Percentiles rank a stretch among this genome's conserved stretches.
These are phyloP conservation scores for Agrochola circellaris DNA, from an alignment of 2,888 invertebrate genomes.

Conservation along the genomic window DNA sequence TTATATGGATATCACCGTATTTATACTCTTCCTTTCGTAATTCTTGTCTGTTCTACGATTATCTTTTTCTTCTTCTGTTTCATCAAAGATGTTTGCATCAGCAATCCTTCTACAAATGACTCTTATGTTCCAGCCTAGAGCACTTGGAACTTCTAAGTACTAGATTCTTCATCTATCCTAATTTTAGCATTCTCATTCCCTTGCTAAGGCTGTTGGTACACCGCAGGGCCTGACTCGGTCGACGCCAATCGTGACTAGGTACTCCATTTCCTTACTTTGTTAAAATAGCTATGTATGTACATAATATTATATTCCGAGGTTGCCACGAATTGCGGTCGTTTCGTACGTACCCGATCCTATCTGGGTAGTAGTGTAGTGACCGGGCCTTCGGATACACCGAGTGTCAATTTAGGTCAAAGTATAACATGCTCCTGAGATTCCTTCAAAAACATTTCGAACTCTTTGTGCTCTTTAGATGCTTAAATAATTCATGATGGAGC, in stretches of 20 bases:
- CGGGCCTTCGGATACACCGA: background rate
- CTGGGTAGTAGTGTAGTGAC: slow-evolving; percentile 14
- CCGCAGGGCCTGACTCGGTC: slow-evolving; percentile 1
- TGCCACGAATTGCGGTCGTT: slow-evolving; percentile 34
- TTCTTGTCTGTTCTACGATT: background rate
- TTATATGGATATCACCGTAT: background rate
- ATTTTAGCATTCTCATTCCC: slow-evolving; percentile 12
- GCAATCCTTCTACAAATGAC: background rate
- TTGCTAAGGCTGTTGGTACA: background rate
- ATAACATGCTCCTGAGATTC: background rate
- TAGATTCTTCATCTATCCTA: background rate
- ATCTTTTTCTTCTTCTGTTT: background rate
- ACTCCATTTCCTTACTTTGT: slow-evolving; percentile 33
- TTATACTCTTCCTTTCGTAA: background rate
- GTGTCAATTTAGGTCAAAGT: slow-evolving; percentile 9
- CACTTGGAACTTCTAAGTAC: background rate
- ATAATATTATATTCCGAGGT: slow-evolving; percentile 22
- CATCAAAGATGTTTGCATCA: background rate
- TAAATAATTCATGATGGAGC: background rate
- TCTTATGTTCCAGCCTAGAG: background rate
- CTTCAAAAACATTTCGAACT: background rate
- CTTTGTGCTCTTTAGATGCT: background rate
- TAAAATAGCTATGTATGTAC: slow-evolving; percentile 16
- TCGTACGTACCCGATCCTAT: slow-evolving; percentile 25
- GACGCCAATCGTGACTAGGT: slow-evolving; percentile 44